Evolutionary conservation across 2,888 invertebrate genomes (phyloP).

Genomic region (Sussaba pulchella): DNA sequence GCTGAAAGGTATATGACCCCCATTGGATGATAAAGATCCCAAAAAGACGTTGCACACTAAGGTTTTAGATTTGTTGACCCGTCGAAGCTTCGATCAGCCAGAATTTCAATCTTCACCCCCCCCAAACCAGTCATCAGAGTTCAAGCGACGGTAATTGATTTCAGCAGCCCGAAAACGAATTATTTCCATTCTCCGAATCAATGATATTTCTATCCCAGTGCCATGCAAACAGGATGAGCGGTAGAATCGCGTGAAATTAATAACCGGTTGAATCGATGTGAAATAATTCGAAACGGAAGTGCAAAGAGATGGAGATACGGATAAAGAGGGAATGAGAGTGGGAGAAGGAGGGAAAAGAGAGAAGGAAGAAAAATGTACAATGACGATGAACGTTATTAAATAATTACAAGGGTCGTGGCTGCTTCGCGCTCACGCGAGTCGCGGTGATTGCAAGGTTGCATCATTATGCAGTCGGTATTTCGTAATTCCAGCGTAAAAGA

Average conservation of each 20-base stretch:
- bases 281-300: conserved; percentile 51
- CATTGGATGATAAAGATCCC: no score
- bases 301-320: no score
- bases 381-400: conserved; percentile 41
- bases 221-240: not conserved
- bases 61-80: no score
- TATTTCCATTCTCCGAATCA: no score
- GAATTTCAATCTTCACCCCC: no score
- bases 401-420: conserved; percentile 44
- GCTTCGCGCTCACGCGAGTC: conserved; percentile 31
- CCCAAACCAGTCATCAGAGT: no score
- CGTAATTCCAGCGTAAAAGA: conserved; percentile 32
- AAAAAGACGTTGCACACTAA: no score
- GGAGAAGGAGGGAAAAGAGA: conserved; percentile 8
- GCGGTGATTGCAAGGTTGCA: conserved; percentile 31
- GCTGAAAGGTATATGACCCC: no score
- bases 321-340: not conserved
- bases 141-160: no score
- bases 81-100: no score
- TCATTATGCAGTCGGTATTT: conserved; percentile 45
- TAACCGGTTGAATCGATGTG: conserved; percentile 1
- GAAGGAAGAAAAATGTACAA: conserved; percentile 11
- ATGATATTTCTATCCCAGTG: no score
- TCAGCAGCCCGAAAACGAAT: no score
- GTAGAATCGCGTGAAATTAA: conserved; percentile 19